A percentile compares a stretch with the other conserved stretches of the same genome.
phyloP scores from a whole-genome alignment of 2,113 vertebrate genomes.

The Acrocephalus kingi region DNA sequence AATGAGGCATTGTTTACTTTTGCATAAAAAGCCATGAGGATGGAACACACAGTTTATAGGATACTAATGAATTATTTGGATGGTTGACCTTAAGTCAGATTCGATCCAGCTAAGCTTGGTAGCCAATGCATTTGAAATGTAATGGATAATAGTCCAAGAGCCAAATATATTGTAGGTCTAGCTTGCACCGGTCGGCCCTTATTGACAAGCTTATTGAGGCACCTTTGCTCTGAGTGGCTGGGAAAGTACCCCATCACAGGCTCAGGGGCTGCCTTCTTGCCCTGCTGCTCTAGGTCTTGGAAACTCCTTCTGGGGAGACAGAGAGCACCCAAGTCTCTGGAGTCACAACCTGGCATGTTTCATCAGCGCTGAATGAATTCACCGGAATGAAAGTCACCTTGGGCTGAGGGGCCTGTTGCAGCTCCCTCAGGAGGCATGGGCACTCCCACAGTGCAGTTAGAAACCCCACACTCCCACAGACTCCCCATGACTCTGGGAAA shows the following conservation, averaged over 20 bases:
- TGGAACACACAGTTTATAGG: background rate
- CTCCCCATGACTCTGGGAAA: background rate
- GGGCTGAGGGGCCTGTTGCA: background rate
- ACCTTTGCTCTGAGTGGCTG: background rate
- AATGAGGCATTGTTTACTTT: conserved; percentile 28
- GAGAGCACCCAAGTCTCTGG: background rate
- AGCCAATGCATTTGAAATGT: background rate
- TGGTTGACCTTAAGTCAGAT: conserved; percentile 21
- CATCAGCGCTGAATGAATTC: background rate
- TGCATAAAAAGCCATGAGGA: conserved; percentile 6
- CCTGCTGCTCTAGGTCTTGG: background rate
- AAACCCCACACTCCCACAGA: background rate
- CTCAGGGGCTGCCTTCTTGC: rapidly evolving
- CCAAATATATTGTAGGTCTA: background rate
- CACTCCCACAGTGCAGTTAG: background rate
- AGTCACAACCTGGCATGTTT: background rate
- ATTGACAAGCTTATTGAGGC: background rate
- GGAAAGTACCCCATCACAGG: background rate
- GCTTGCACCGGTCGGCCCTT: background rate
- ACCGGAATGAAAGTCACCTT: background rate
- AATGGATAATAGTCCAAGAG: background rate
- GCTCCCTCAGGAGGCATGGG: background rate
- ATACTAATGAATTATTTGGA: conserved; percentile 23
- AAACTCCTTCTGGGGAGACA: background rate
- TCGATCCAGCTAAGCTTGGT: background rate